These are phyloP conservation scores for Seriola dumerili DNA, from an alignment of 2,113 vertebrate genomes.

Conservation along the genomic window DNA sequence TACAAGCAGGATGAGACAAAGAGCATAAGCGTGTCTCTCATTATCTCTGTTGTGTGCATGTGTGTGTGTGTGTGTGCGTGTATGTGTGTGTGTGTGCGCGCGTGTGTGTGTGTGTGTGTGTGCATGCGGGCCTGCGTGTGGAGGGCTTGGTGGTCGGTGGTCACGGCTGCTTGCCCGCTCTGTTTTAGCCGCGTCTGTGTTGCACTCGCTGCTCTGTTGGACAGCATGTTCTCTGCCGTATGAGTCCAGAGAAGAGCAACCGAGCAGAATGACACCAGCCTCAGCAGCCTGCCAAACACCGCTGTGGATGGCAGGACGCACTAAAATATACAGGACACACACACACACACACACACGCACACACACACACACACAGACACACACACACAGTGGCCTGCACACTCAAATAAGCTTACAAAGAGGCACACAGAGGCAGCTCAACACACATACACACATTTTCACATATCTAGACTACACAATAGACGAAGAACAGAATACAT, in stretches of 20 bases:
- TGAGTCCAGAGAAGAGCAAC: constrained; percentile 66
- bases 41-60: not conserved
- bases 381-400: not conserved
- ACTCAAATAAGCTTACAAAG: not conserved
- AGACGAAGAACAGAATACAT: not conserved
- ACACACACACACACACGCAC: constrained; percentile 15
- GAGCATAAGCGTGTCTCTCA: constrained; percentile 22
- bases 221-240: constrained; percentile 69
- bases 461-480: constrained; percentile 15
- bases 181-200: constrained; percentile 63
- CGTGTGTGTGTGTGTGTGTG: not conserved
- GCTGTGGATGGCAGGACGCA: constrained; percentile 51
- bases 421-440: not conserved
- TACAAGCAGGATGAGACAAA: constrained; percentile 64
- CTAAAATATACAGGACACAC: constrained; percentile 56
- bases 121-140: constrained; percentile 15
- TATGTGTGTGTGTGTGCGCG: not conserved
- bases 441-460: constrained; percentile 2
- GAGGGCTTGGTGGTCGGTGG: constrained; percentile 42
- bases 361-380: not conserved
- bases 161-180: constrained; percentile 69
- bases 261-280: constrained; percentile 78
- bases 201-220: constrained; percentile 71
- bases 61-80: constrained; percentile 10
- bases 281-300: constrained; percentile 70